phyloP scores from a whole-genome alignment of 2,888 invertebrate species.

The Sphecodes monilicornis region DNA sequence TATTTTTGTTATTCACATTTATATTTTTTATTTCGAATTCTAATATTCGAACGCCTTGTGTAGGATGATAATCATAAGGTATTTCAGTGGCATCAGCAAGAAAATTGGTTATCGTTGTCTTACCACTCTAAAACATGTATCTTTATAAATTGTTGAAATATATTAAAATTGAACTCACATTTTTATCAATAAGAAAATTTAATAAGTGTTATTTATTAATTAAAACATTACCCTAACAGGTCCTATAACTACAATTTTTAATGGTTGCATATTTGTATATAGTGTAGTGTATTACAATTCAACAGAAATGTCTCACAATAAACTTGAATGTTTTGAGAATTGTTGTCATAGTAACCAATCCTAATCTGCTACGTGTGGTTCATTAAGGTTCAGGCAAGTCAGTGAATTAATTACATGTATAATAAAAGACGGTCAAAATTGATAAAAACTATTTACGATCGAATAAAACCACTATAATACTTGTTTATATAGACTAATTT shows the following conservation, averaged over 20 bases:
- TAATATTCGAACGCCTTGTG: slow-evolving; percentile 90
- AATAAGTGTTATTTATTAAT: not conserved
- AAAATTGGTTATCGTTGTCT: slow-evolving; percentile 89
- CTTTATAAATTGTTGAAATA: slow-evolving; percentile 19
- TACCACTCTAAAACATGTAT: slow-evolving; percentile 87
- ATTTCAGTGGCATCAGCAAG: slow-evolving; percentile 90
- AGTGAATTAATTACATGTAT: not conserved
- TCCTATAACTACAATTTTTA: slow-evolving; percentile 87
- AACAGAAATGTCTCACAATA: not conserved
- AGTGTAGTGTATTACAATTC: slow-evolving; percentile 24
- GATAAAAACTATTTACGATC: not conserved
- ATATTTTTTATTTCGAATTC: slow-evolving; percentile 90
- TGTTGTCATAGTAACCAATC: slow-evolving; percentile 57
- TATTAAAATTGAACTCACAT: not conserved
- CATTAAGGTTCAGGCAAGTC: not conserved
- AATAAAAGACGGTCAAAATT: not conserved
- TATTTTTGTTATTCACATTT: slow-evolving; percentile 86
- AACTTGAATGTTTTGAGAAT: slow-evolving; percentile 53
- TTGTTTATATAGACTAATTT: slow-evolving; percentile 20
- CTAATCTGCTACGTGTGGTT: not conserved
- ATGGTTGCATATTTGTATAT: slow-evolving; percentile 78
- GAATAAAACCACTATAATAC: slow-evolving; percentile 10
- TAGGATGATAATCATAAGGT: slow-evolving; percentile 88
- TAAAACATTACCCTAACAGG: slow-evolving; percentile 85
- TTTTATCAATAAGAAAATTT: not conserved